Evolutionary conservation across 1,140 invertebrate genomes (phyloP), one percentile per base, ranked within the genome.

Genomic region (Paracyclopina nana): DNA sequence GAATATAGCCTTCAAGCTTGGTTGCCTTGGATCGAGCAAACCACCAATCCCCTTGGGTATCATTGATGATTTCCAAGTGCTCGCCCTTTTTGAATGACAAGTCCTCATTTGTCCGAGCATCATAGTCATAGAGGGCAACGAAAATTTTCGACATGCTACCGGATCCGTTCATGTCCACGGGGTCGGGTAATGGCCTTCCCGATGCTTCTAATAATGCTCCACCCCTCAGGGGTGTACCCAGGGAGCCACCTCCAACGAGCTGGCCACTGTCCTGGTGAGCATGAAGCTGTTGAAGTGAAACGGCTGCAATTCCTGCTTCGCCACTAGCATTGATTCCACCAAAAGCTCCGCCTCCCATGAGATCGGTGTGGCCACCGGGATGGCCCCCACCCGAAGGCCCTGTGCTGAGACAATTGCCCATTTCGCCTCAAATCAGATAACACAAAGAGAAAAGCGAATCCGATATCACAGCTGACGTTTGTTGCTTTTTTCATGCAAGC

Each of bases 11-110:
- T 68, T 92, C 86, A 64, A 86, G 79, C 64, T 80, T 79, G 34
- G 86, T 86, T 58, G 83, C 75, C 71, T 88, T 86, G 68, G 85
- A 91, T 27, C 82, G 75, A 41, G 91, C 91, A 59, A 92, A 74
- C 92, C 92, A 98, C 92, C 92, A 98, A 65, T 97, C 92, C 48
- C 91, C 88, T 65, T 90, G 83, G 52, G 85, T 95, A 69, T 96
- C 90, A 68, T 96, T 94, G 55, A 96, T 67, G 55, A 97, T 92
- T 68, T 96, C 90, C 62, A 98, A 72, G 69, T 95, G 85, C 66
- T 98, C 92, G 30, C 91, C 91, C 67, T 97, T 96, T 57, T 88
- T 79, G 68, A 98, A 96, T 67, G 86, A 92, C 49, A 98, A 71
- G 68, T 98, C 94, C 67, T 98, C 92, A 64, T 95, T 90, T 22